phyloP scores from a whole-genome alignment of 1,140 invertebrate genomes.

The Orius laevigatus region DNA sequence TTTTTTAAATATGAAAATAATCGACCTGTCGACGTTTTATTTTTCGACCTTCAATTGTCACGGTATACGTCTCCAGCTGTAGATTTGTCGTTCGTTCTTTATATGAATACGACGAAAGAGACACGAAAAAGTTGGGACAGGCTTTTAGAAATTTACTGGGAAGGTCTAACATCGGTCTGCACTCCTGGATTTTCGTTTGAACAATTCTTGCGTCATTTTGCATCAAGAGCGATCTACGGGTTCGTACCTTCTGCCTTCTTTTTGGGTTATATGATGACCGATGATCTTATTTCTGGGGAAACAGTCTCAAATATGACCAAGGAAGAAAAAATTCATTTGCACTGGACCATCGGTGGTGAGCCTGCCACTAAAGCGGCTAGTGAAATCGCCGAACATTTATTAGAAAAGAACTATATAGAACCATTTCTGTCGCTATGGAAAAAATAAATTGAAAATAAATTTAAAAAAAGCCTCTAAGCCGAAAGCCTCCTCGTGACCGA shows the following conservation, averaged over 20 bases:
- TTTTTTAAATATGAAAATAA: conserved; percentile 27
- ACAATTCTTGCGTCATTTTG: conserved; percentile 24
- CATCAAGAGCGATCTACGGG: conserved; percentile 23
- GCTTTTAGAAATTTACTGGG: conserved; percentile 25
- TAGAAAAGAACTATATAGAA: not conserved
- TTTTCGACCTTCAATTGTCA: conserved; percentile 28
- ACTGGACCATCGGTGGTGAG: not conserved
- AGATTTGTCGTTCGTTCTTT: conserved; percentile 29
- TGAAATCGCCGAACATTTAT: conserved; percentile 1
- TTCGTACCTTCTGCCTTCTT: conserved; percentile 25
- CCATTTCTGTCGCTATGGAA: too few species aligned
- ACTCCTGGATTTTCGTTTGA: conserved; percentile 11
- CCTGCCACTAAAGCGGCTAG: not conserved
- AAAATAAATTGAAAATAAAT: too few species aligned
- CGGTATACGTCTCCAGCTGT: conserved; percentile 25
- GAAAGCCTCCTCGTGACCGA: too few species aligned
- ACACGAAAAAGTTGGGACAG: conserved; percentile 20
- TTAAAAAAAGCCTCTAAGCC: too few species aligned
- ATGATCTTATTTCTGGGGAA: not conserved
- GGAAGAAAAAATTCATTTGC: not conserved
- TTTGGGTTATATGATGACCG: conserved; percentile 18
- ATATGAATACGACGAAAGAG: conserved; percentile 22
- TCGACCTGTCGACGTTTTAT: conserved; percentile 19
- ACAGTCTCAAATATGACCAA: not conserved
- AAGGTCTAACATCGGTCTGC: conserved; percentile 12